Evolutionary conservation across 2,797 vertebrate species (phyloP).

Genomic region (Eutrigla gurnardus): DNA sequence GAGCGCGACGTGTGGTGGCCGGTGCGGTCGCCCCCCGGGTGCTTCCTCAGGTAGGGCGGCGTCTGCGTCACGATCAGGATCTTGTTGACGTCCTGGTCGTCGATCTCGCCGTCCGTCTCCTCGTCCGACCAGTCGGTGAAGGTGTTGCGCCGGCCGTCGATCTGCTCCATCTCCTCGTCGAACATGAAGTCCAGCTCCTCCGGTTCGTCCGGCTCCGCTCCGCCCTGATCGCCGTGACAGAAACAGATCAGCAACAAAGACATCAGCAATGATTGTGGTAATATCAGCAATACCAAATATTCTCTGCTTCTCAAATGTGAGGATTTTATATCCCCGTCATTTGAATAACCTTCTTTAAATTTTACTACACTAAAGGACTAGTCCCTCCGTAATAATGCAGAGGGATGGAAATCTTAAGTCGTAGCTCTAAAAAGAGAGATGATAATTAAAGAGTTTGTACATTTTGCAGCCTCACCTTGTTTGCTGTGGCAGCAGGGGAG

Average conservation of each 20-base stretch:
- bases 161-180: constrained; percentile 98
- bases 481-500: constrained; percentile 48
- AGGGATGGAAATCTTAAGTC: background rate
- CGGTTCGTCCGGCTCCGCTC: constrained; percentile 92
- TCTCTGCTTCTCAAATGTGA: background rate
- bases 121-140: constrained; percentile 99
- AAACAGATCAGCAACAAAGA: too few species aligned
- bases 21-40: constrained; percentile 96
- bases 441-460: too few species aligned
- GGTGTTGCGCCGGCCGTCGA: constrained; percentile 96
- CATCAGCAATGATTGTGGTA: too few species aligned
- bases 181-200: constrained; percentile 99
- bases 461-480: constrained; percentile 59
- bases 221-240: constrained; percentile 48
- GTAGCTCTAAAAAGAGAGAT: background rate
- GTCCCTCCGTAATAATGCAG: too few species aligned
- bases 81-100: constrained; percentile 97
- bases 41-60: constrained; percentile 95
- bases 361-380: background rate
- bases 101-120: constrained; percentile 95
- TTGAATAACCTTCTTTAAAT: background rate
- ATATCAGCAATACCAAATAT: background rate
- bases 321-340: background rate
- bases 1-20: constrained; percentile 94
- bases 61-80: constrained; percentile 99